phyloP scores from a whole-genome alignment of 2,797 vertebrate species.

The Aulostomus chinensis region DNA sequence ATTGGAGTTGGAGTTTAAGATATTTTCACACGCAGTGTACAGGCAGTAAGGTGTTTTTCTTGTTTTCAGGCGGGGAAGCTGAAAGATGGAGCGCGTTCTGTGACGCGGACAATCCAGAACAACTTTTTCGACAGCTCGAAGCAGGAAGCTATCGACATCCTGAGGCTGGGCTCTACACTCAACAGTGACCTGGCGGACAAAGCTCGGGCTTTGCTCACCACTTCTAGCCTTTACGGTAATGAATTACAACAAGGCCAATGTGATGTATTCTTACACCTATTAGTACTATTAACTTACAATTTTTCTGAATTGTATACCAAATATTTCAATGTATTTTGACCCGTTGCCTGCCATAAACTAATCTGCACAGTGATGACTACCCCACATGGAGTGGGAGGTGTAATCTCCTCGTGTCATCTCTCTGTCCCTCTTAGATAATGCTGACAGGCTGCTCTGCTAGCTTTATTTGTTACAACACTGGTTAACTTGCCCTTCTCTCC shows the following conservation, averaged over 20 bases:
- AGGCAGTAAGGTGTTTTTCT: background rate
- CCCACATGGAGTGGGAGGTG: conserved; percentile 18
- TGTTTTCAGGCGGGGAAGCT: conserved; percentile 90
- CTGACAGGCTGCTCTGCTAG: conserved; percentile 52
- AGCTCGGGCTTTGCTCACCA: conserved; percentile 96
- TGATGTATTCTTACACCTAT: no score
- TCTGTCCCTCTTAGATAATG: conserved; percentile 50
- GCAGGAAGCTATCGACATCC: conserved; percentile 97
- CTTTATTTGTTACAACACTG: conserved; percentile 64
- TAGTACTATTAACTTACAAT: no score
- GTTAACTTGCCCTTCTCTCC: conserved; percentile 73
- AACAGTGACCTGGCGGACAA: conserved; percentile 99
- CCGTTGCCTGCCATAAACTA: conserved; percentile 6
- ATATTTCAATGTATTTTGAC: no score
- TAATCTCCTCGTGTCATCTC: conserved; percentile 48
- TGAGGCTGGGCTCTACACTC: conserved; percentile 95
- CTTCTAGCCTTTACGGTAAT: conserved; percentile 95
- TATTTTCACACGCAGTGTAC: background rate
- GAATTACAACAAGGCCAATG: conserved; percentile 24
- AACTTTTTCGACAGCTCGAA: conserved; percentile 99
- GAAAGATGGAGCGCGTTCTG: conserved; percentile 97
- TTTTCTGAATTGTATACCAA: no score
- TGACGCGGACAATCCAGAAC: conserved; percentile 98
- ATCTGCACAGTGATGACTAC: conserved; percentile 7
- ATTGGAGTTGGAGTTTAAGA: background rate